These are phyloP conservation scores for Drosophila niveifrons DNA, from an alignment of 2,888 invertebrate genomes.

Conservation along the genomic window DNA sequence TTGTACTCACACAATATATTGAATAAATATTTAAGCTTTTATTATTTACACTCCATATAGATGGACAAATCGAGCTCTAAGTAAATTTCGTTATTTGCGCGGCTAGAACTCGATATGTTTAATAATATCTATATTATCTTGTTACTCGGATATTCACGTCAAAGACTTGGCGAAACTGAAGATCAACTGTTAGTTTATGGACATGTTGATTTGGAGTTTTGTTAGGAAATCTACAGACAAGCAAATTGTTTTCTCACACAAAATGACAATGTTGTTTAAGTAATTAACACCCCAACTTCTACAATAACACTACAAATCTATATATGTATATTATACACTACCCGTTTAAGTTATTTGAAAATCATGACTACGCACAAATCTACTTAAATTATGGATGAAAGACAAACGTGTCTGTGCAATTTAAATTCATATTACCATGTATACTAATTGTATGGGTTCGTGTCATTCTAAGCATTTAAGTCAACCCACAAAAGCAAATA, in stretches of 20 bases:
- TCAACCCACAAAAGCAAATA: constrained; percentile 28
- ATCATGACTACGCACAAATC: constrained; percentile 34
- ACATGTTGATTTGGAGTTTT: constrained; percentile 6
- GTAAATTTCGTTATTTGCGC: background rate
- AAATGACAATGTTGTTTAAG: constrained; percentile 36
- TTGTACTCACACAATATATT: constrained; percentile 11
- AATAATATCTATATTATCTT: background rate
- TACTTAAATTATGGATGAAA: constrained; percentile 25
- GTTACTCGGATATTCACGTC: constrained; percentile 6
- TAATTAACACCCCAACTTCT: constrained; percentile 41
- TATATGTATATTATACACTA: background rate
- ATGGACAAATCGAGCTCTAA: background rate
- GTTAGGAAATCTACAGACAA: constrained; percentile 16
- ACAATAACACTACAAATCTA: background rate
- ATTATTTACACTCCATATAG: background rate
- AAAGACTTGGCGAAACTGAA: constrained; percentile 14
- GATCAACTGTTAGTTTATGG: constrained; percentile 11
- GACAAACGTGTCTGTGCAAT: constrained; percentile 41
- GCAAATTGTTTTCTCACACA: constrained; percentile 49
- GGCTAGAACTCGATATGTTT: background rate
- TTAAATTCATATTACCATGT: constrained; percentile 17
- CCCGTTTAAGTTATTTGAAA: constrained; percentile 15
- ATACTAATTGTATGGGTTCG: constrained; percentile 16
- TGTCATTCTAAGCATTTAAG: constrained; percentile 39
- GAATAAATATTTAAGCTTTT: background rate